Evolutionary conservation across 2,888 invertebrate species (phyloP).

Genomic region (Drosophila helvetica): DNA sequence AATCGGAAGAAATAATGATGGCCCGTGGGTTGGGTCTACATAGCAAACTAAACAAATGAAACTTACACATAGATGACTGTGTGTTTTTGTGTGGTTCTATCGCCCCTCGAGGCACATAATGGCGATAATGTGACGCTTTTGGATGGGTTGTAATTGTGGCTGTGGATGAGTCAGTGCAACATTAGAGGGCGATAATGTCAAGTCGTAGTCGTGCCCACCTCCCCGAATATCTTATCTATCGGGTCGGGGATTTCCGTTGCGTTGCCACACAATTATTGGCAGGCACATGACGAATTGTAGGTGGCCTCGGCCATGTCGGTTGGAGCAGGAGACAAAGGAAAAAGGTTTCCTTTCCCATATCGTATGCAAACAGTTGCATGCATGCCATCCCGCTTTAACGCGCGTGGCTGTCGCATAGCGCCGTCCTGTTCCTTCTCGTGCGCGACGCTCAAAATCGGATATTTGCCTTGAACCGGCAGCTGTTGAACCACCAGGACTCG

Average conservation of each 20-base stretch:
- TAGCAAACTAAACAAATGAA: background rate
- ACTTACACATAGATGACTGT: background rate
- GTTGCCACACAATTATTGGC: background rate
- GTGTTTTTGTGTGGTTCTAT: background rate
- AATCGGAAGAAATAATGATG: background rate
- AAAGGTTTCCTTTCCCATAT: background rate
- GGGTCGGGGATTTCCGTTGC: background rate
- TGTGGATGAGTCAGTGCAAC: background rate
- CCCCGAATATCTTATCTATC: background rate
- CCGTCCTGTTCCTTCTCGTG: slow-evolving; percentile 43
- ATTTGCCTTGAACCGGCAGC: slow-evolving; percentile 74
- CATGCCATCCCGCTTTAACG: background rate
- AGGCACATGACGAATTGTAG: background rate
- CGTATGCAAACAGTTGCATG: background rate
- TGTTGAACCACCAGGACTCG: slow-evolving; percentile 81
- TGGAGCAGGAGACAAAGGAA: background rate
- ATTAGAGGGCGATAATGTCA: background rate
- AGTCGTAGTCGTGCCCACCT: background rate
- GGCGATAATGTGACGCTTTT: too few relatives aligned
- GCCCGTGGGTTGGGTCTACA: background rate
- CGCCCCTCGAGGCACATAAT: background rate
- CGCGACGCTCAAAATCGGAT: slow-evolving; percentile 56
- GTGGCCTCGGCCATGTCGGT: background rate
- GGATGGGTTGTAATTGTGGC: background rate
- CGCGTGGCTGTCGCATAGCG: slow-evolving; percentile 4